phyloP scores from a whole-genome alignment of 2,113 vertebrate species.

The Naja naja region DNA sequence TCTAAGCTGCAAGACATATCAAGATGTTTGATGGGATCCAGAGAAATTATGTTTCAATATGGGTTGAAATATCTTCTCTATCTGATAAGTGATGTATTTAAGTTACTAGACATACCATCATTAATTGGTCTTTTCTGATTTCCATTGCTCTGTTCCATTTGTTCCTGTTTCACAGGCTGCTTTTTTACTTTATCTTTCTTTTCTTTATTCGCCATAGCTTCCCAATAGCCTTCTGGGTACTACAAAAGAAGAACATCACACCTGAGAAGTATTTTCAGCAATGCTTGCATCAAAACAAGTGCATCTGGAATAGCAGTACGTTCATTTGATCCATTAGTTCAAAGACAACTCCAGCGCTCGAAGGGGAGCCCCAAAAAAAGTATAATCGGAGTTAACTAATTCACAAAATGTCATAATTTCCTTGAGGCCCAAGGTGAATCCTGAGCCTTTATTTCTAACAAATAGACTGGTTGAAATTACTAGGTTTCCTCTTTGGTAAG shows the following conservation, averaged over 20 bases:
- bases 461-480: not conserved
- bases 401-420: not conserved
- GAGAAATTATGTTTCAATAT: not conserved
- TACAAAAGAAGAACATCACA: conserved; percentile 57
- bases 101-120: conserved; percentile 70
- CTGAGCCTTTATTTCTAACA: not conserved
- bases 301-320: not conserved
- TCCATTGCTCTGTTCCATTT: conserved; percentile 78
- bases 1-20: not conserved
- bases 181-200: conserved; percentile 86
- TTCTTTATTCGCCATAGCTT: conserved; percentile 94
- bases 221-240: conserved; percentile 95
- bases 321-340: not conserved
- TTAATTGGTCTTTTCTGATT: conserved; percentile 77
- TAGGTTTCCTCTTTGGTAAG: not conserved
- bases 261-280: conserved; percentile 13
- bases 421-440: not conserved
- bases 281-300: not conserved
- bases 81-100: rapidly evolving
- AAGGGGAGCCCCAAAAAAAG: not conserved
- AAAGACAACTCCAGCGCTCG: not conserved
- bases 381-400: not conserved
- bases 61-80: not conserved
- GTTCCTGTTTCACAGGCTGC: conserved; percentile 71
- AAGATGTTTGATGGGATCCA: not conserved